phyloP scores from a whole-genome alignment of 2,113 vertebrate species.

The Silurus meridionalis region DNA sequence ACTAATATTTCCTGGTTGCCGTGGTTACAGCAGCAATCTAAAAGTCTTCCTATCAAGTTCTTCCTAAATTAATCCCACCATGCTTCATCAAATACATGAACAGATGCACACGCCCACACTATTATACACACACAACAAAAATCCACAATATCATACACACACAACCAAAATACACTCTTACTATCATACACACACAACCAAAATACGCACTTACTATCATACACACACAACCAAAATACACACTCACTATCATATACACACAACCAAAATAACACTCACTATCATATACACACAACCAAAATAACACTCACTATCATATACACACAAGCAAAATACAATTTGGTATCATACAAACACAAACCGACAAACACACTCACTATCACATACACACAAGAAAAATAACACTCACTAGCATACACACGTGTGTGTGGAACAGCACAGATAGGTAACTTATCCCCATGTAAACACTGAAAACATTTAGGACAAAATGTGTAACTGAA shows the following conservation, averaged over 20 bases:
- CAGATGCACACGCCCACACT: background rate
- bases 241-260: background rate
- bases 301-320: background rate
- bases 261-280: too few species aligned
- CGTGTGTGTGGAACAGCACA: conserved; percentile 77
- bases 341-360: too few species aligned
- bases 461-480: background rate
- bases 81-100: conserved; percentile 12
- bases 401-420: too few species aligned
- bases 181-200: too few species aligned
- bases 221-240: background rate
- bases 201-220: too few species aligned
- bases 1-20: conserved; percentile 33
- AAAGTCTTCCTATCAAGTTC: conserved; percentile 52
- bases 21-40: conserved; percentile 37
- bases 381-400: too few species aligned
- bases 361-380: too few species aligned
- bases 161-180: background rate
- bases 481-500: background rate
- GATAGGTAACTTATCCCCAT: conserved; percentile 66
- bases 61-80: conserved; percentile 42
- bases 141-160: background rate
- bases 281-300: too few species aligned
- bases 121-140: background rate
- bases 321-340: background rate